These are phyloP conservation scores for Phyllotreta cruciferae DNA, from an alignment of 2,888 invertebrate genomes.

Conservation along the genomic window DNA sequence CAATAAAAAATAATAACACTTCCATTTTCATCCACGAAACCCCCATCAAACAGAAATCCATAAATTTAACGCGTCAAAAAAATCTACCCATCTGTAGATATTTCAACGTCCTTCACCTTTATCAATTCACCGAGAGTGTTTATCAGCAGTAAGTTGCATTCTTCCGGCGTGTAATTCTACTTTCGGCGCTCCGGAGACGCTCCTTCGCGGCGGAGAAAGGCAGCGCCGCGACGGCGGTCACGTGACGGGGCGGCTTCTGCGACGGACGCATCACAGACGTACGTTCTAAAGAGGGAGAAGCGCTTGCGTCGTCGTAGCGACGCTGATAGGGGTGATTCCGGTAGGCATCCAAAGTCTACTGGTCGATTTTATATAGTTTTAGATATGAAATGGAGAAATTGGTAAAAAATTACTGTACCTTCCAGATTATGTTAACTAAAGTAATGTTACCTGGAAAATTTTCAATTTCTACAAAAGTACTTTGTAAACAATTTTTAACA, in stretches of 20 bases:
- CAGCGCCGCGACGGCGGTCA: conserved; percentile 48
- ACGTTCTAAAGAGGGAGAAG: conserved; percentile 35
- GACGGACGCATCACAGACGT: conserved; percentile 39
- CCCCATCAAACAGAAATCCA: too few relatives aligned
- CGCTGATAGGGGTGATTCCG: conserved; percentile 24
- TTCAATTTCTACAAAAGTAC: too few relatives aligned
- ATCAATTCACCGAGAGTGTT: conserved; percentile 41
- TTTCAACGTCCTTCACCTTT: conserved; percentile 24
- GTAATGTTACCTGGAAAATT: too few relatives aligned
- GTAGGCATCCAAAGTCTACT: not conserved
- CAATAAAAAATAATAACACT: too few relatives aligned
- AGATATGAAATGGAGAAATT: too few relatives aligned
- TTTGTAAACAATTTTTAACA: too few relatives aligned
- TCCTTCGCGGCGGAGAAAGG: conserved; percentile 37
- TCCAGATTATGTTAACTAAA: too few relatives aligned
- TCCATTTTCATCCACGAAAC: too few relatives aligned
- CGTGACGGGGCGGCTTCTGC: conserved; percentile 53
- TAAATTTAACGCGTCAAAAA: too few relatives aligned
- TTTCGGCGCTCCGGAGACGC: conserved; percentile 31
- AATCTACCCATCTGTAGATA: not conserved
- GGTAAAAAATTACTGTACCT: too few relatives aligned
- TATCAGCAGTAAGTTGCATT: conserved; percentile 48
- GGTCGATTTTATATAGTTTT: not conserved
- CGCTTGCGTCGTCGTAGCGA: conserved; percentile 44
- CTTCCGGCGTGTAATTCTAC: conserved; percentile 40